Conservation (phyloP, 2,113 vertebrate species). For the Spea multiplicata region DNA sequence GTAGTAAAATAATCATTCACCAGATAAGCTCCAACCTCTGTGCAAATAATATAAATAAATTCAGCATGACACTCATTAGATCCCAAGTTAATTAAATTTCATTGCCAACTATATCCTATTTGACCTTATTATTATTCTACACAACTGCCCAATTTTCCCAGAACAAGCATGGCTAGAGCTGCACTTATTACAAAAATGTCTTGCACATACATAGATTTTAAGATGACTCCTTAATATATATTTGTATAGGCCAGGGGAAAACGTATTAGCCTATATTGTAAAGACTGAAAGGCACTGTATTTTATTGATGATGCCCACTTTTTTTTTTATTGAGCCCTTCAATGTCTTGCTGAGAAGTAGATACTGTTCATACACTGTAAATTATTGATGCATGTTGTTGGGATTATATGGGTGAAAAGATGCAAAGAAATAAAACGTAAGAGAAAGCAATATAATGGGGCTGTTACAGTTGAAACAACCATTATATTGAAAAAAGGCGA, state of each 20-base stretch:
- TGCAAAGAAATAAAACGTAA: constrained; percentile 8
- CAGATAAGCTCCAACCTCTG: constrained; percentile 60
- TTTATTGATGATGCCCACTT: constrained; percentile 5
- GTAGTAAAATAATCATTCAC: constrained; percentile 42
- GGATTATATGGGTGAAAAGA: constrained; percentile 3
- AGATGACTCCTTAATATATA: constrained; percentile 14
- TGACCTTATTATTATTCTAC: constrained; percentile 67
- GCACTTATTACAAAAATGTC: constrained; percentile 53
- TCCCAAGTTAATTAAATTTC: constrained; percentile 69
- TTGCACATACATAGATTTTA: constrained; percentile 55
- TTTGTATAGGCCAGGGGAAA: constrained; percentile 16
- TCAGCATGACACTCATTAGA: constrained; percentile 70
- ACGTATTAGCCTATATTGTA: constrained; percentile 11
- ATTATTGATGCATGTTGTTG: constrained; percentile 9
- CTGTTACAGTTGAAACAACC: constrained; percentile 35
- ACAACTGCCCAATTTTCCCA: constrained; percentile 62
- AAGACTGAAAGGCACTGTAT: constrained; percentile 11
- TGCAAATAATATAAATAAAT: constrained; percentile 65
- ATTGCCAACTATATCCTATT: constrained; percentile 64
- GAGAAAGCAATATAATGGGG: constrained; percentile 21
- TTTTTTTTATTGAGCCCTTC: background rate
- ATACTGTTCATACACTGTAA: background rate
- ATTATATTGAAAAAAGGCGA: constrained; percentile 31
- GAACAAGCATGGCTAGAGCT: constrained; percentile 55
- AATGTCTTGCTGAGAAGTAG: background rate